phyloP scores from a whole-genome alignment of 2,113 vertebrate species.

The Corydoras maculifer region DNA sequence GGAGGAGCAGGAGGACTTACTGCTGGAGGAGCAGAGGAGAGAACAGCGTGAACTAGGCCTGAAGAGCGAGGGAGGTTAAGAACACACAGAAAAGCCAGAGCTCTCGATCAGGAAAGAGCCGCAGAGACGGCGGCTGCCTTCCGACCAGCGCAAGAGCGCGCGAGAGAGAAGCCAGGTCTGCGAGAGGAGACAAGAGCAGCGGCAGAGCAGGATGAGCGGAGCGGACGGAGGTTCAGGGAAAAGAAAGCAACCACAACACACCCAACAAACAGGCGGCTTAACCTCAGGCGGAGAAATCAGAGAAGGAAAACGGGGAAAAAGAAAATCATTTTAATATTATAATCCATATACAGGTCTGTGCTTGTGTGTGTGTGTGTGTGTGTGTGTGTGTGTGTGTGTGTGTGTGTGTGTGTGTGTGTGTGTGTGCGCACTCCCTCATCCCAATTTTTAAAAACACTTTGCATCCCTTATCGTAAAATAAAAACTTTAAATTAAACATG shows the following conservation, averaged over 20 bases:
- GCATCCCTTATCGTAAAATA: no score
- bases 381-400: no score
- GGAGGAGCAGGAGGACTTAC: conserved; percentile 57
- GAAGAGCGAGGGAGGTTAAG: conserved; percentile 40
- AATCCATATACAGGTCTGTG: no score
- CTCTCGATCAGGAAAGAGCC: conserved; percentile 55
- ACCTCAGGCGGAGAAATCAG: no score
- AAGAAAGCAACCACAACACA: not conserved
- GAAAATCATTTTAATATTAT: no score
- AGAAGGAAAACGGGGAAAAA: no score
- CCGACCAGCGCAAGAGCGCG: conserved; percentile 54
- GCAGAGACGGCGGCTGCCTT: conserved; percentile 52
- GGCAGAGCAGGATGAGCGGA: conserved; percentile 19
- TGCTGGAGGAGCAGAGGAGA: conserved; percentile 46
- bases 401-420: no score
- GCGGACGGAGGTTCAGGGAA: conserved; percentile 6
- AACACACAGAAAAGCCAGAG: conserved; percentile 48
- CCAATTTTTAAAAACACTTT: no score
- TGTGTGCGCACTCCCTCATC: no score
- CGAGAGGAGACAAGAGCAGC: conserved; percentile 47
- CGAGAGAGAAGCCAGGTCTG: conserved; percentile 55
- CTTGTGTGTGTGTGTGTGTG: no score
- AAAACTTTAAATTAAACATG: no score
- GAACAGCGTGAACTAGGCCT: conserved; percentile 39
- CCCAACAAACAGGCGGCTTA: not conserved